A percentile compares a stretch with the other conserved stretches of the same genome.
Conservation (phyloP, 2,888 invertebrate genomes). For the Nysson spinosus region DNA sequence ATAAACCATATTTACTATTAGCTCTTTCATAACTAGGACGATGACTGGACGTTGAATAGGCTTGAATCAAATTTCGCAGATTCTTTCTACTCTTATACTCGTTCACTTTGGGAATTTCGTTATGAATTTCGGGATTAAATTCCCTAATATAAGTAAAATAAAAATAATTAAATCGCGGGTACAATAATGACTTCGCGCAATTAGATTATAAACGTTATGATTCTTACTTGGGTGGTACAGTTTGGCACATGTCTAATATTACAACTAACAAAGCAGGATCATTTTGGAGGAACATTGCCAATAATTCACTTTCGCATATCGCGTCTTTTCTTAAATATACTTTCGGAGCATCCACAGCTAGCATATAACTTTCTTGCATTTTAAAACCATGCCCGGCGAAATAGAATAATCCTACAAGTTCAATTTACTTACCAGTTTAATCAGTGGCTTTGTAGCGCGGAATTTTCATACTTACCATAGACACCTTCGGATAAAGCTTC, state of each 20-base stretch:
- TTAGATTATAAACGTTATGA: not conserved
- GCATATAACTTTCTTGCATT: constrained; percentile 73
- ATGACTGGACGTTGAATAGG: constrained; percentile 73
- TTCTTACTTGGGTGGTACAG: constrained; percentile 68
- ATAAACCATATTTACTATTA: constrained; percentile 68
- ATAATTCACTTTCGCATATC: constrained; percentile 70
- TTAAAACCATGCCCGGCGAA: constrained; percentile 75
- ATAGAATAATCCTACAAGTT: constrained; percentile 71
- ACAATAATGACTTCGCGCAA: not conserved
- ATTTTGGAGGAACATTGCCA: constrained; percentile 60
- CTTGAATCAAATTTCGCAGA: constrained; percentile 70
- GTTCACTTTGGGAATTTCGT: constrained; percentile 66
- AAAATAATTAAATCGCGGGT: not conserved
- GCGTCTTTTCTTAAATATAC: constrained; percentile 64
- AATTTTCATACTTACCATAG: constrained; percentile 73
- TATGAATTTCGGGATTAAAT: constrained; percentile 68
- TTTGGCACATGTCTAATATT: constrained; percentile 74
- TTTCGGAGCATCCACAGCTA: constrained; percentile 70
- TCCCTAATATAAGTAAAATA: constrained; percentile 53
- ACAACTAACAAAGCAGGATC: constrained; percentile 70
- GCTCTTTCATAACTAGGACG: constrained; percentile 68
- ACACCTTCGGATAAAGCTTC: constrained; percentile 64
- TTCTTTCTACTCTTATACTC: constrained; percentile 66
- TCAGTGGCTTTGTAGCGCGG: no score
- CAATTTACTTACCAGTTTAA: no score